Evolutionary conservation across 2,113 vertebrate species (phyloP), one percentile per base, ranked within the genome.

Genomic region (Tonatia bakeri): DNA sequence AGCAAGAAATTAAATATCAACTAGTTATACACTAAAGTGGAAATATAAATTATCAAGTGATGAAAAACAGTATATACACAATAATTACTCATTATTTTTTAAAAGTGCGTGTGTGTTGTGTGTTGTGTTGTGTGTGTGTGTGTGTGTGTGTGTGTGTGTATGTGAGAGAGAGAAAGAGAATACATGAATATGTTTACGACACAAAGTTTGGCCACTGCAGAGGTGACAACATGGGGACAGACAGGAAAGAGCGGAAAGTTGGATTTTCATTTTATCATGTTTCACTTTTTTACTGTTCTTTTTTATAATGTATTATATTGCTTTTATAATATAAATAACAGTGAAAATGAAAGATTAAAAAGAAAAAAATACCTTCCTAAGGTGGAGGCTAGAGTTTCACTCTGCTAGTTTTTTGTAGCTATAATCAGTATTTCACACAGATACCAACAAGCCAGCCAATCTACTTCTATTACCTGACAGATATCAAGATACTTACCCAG

Each of bases 321-420:
- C 73, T 85, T 89, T 80, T 72, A 50, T 81, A 92, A 91, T 59
- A 70, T 47, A 75, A 95, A 54, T 76, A 67, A 73, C 47, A 92
- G 28, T 45, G 88, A 94, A 94, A 85, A 94, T 84, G 40, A 95
- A 93, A 86, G 19, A 70, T 38, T 75, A 70, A 85, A 85, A 95
- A 95, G n/a, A 93, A 80, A 90, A 92, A 76, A 77, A 80, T 59
- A 94, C 81, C 38, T 69, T 86, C n/a, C 31, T 86, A 47, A 20
- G 11, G 19, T 36, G 89, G 20, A 89, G 19, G 3, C 7, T 70
- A 69, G 38, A 79, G 36, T 86, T 79, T 86, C 80, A 64, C n/a
- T 19, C 7, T 45, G 16, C 31, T 47, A 64, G 40, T 38, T 90
- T 92, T 84, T 38, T 75, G 3, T 69, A 75, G 83, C 43, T 89